Percentiles rank a stretch among this genome's conserved stretches.
phyloP scores from a whole-genome alignment of 2,888 invertebrate species.

The Chydorus sphaericus region DNA sequence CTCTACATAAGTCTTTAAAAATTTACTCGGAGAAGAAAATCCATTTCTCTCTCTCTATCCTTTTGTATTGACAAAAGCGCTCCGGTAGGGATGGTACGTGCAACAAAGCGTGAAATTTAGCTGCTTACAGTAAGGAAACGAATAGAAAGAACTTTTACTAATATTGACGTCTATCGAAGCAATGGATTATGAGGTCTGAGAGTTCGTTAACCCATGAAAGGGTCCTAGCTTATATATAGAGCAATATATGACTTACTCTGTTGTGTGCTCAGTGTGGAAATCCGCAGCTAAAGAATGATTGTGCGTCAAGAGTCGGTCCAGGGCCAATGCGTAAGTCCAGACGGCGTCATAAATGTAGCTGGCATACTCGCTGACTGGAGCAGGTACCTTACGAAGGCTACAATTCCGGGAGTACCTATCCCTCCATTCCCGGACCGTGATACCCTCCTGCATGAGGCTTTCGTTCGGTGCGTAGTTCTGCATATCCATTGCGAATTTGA shows the following conservation, averaged over 20 bases:
- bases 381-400: slow-evolving; percentile 17
- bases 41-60: too few species aligned
- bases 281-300: slow-evolving; percentile 37
- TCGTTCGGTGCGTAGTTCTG: slow-evolving; percentile 47
- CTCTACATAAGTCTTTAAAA: too few species aligned
- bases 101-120: too few species aligned
- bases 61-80: too few species aligned
- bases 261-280: slow-evolving; percentile 29
- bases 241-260: slow-evolving; percentile 31
- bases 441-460: slow-evolving; percentile 45
- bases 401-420: slow-evolving; percentile 30
- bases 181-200: too few species aligned
- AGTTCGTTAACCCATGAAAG: too few species aligned
- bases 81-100: too few species aligned
- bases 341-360: slow-evolving; percentile 68
- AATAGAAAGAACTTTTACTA: too few species aligned
- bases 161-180: too few species aligned
- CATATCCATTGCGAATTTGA: too few species aligned
- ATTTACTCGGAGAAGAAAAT: too few species aligned
- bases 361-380: slow-evolving; percentile 44
- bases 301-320: slow-evolving; percentile 45
- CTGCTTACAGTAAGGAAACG: too few species aligned
- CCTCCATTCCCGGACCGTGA: slow-evolving; percentile 47
- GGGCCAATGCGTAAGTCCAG: slow-evolving; percentile 60
- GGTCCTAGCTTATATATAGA: not conserved